Conservation (phyloP, 2,113 vertebrate species). For the Gnathonemus echidnorhynchus region DNA sequence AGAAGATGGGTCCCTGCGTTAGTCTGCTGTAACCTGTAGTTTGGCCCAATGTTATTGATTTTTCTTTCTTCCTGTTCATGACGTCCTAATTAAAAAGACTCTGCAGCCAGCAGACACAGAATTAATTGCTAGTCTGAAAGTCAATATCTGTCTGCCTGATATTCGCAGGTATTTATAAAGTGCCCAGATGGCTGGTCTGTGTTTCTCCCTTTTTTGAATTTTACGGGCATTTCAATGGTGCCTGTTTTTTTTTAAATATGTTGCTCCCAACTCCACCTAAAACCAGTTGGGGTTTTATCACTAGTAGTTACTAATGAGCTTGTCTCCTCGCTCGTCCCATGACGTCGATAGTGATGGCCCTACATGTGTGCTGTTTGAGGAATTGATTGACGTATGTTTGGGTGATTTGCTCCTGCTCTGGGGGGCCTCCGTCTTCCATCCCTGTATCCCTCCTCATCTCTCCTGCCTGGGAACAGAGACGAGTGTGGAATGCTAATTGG, state of each 20-base stretch:
- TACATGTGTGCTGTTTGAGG: not conserved
- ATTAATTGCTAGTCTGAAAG: constrained; percentile 3
- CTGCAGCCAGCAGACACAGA: not conserved
- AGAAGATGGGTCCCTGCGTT: not conserved
- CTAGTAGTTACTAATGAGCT: not conserved
- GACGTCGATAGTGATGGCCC: not conserved
- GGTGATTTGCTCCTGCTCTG: not conserved
- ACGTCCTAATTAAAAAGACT: constrained; percentile 7
- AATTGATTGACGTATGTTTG: not conserved
- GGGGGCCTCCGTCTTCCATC: not conserved
- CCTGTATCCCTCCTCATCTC: constrained; percentile 12
- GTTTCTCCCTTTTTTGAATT: not conserved
- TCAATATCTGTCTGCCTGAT: not conserved
- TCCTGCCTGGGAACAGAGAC: constrained; percentile 11
- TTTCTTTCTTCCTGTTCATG: not conserved
- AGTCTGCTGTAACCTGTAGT: not conserved
- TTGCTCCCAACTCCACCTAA: not conserved
- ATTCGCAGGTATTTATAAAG: not conserved
- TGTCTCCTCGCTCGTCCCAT: not conserved
- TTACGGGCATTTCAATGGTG: not conserved
- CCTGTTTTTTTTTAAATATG: too few species aligned
- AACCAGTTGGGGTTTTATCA: not conserved
- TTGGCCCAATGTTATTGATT: constrained; percentile 5
- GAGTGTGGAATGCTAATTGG: constrained; percentile 24
- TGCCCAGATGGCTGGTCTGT: not conserved